Evolutionary conservation across 2,888 invertebrate species (phyloP).

Genomic region (Trileptium ribeirensis): DNA sequence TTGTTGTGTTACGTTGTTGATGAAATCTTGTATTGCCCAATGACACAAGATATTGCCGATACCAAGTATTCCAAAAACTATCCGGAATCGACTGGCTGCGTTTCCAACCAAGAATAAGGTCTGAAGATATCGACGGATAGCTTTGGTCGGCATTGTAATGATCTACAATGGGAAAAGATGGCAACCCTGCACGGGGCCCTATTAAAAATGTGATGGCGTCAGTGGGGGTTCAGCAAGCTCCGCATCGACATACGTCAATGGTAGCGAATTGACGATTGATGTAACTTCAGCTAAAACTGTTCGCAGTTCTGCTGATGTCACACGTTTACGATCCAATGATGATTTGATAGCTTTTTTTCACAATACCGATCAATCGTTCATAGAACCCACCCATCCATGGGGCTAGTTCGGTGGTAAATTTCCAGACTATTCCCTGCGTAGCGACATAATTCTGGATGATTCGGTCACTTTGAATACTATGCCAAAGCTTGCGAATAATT

Average conservation of each 20-base stretch:
- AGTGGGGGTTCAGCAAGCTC: background rate
- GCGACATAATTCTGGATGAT: slow-evolving; percentile 15
- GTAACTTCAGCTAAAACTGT: slow-evolving; percentile 14
- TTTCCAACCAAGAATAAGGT: background rate
- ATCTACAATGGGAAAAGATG: too few relatives aligned
- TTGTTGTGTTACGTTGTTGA: background rate
- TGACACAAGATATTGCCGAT: background rate
- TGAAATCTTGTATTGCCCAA: background rate
- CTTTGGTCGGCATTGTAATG: too few relatives aligned
- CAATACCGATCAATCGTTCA: slow-evolving; percentile 15
- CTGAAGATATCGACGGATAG: background rate
- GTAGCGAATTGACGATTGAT: slow-evolving; percentile 16
- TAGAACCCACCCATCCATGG: slow-evolving; percentile 20
- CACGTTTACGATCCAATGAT: background rate
- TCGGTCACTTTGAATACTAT: background rate
- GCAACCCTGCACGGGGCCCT: background rate
- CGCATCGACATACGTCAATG: background rate
- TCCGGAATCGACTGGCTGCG: background rate
- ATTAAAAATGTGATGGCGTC: background rate
- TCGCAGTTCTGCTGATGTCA: slow-evolving; percentile 2
- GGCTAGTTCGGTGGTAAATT: slow-evolving; percentile 9
- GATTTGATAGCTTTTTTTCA: background rate
- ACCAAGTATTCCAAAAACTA: background rate
- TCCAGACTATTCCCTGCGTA: background rate
- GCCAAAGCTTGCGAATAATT: slow-evolving; percentile 39